Conservation (phyloP, 1,140 invertebrate genomes). For the Orchesella cincta region DNA sequence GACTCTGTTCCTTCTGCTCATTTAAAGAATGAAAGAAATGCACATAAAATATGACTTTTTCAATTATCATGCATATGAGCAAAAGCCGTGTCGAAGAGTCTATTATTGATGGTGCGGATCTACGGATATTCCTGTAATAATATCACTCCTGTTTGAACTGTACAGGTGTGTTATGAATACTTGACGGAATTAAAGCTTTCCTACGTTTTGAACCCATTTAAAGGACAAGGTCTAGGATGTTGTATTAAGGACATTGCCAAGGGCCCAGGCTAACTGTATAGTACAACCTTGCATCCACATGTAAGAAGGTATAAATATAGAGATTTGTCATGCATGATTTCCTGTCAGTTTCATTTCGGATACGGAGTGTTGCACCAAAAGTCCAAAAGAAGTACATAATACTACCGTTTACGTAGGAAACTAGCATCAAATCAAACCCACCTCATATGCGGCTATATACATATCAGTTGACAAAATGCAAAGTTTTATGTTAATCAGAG, state of each 20-base stretch:
- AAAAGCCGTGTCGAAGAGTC: no score
- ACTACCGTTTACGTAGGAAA: not conserved
- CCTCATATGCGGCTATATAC: not conserved
- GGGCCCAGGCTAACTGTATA: conserved; percentile 15
- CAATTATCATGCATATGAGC: no score
- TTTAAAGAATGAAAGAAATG: no score
- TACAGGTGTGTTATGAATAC: not conserved
- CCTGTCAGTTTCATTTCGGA: not conserved
- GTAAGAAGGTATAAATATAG: not conserved
- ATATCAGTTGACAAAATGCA: not conserved
- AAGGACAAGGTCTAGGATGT: conserved; percentile 16
- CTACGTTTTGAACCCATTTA: not conserved
- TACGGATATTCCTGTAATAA: no score
- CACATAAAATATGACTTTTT: no score
- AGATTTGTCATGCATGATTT: not conserved
- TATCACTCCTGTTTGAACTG: not conserved
- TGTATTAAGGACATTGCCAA: conserved; percentile 16
- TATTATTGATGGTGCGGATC: no score
- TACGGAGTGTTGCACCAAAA: not conserved
- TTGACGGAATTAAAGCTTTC: not conserved
- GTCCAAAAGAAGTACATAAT: not conserved
- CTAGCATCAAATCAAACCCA: not conserved
- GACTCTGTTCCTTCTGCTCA: no score
- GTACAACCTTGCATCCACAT: not conserved
- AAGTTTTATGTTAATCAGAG: not conserved